Evolutionary conservation across 2,888 invertebrate species (phyloP).

Genomic region (Andrena praecox): DNA sequence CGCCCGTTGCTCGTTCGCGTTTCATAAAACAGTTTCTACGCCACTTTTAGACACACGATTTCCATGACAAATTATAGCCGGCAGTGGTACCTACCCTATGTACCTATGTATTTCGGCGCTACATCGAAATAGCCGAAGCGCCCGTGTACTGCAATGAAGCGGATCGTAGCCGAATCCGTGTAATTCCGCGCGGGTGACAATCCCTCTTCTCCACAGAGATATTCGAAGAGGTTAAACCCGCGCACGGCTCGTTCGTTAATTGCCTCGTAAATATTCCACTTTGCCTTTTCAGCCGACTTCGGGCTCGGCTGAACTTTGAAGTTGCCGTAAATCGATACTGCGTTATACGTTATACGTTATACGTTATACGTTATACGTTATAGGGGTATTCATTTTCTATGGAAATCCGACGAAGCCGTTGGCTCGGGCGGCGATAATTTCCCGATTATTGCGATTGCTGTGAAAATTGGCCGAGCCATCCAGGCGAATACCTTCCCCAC

Average conservation of each 20-base stretch:
- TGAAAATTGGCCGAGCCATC: slow-evolving; percentile 6
- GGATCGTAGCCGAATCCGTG: slow-evolving; percentile 4
- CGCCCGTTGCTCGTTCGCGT: no score
- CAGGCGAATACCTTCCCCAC: background rate
- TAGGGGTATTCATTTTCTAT: slow-evolving; percentile 25
- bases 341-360: background rate
- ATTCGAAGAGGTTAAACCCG: slow-evolving; percentile 4
- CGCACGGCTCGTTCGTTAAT: slow-evolving; percentile 23
- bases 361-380: slow-evolving; percentile 2
- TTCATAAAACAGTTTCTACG: no score
- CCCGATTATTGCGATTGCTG: slow-evolving; percentile 11
- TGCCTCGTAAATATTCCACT: slow-evolving; percentile 40
- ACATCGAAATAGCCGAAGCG: background rate
- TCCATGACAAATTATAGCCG: no score
- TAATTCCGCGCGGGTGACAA: background rate
- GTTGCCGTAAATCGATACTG: slow-evolving; percentile 1
- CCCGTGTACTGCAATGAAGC: background rate
- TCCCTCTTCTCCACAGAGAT: background rate
- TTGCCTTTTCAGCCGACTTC: slow-evolving; percentile 6
- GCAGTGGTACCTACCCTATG: no score
- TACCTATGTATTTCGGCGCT: background rate
- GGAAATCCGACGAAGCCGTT: slow-evolving; percentile 24
- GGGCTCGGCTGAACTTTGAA: slow-evolving; percentile 6
- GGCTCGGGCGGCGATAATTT: slow-evolving; percentile 20
- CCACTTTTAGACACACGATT: no score